Conservation (phyloP, 2,113 vertebrate genomes). For the Eptesicus fuscus region DNA sequence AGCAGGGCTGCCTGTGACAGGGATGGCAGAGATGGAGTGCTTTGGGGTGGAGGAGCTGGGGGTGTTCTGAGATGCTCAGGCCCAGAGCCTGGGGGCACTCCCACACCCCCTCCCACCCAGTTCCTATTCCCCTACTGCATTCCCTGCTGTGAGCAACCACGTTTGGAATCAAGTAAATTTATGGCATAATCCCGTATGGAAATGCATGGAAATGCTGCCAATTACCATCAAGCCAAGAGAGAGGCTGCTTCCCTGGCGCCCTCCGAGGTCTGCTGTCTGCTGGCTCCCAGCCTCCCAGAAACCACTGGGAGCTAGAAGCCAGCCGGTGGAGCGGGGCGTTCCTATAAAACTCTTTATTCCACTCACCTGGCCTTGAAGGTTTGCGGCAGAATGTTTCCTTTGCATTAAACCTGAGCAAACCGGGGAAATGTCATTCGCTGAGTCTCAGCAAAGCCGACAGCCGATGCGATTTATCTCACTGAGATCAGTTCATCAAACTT, state of each 20-base stretch:
- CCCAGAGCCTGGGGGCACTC: not conserved
- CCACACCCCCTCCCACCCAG: not conserved
- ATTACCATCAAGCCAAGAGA: slow-evolving; percentile 79
- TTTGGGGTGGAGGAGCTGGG: not conserved
- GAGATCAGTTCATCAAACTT: slow-evolving; percentile 86
- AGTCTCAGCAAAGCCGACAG: slow-evolving; percentile 82
- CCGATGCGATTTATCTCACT: slow-evolving; percentile 83
- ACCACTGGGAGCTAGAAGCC: slow-evolving; percentile 69
- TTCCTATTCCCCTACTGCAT: not conserved
- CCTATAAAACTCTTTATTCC: slow-evolving; percentile 77
- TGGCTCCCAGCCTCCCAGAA: slow-evolving; percentile 61
- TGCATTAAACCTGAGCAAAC: slow-evolving; percentile 77
- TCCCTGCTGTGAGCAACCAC: slow-evolving; percentile 55
- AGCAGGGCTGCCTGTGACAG: not conserved
- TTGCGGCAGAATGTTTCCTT: slow-evolving; percentile 65
- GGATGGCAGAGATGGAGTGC: not conserved
- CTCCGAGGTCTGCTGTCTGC: slow-evolving; percentile 41
- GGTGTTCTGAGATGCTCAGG: not conserved
- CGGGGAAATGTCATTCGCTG: slow-evolving; percentile 79
- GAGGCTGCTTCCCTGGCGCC: slow-evolving; percentile 43
- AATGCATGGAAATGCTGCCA: slow-evolving; percentile 83
- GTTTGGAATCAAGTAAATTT: slow-evolving; percentile 78
- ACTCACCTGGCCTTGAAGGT: slow-evolving; percentile 77
- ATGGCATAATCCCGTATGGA: slow-evolving; percentile 79
- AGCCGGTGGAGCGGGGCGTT: slow-evolving; percentile 64